Evolutionary conservation across 1,140 invertebrate species (phyloP).

Genomic region (Bombus affinis): DNA sequence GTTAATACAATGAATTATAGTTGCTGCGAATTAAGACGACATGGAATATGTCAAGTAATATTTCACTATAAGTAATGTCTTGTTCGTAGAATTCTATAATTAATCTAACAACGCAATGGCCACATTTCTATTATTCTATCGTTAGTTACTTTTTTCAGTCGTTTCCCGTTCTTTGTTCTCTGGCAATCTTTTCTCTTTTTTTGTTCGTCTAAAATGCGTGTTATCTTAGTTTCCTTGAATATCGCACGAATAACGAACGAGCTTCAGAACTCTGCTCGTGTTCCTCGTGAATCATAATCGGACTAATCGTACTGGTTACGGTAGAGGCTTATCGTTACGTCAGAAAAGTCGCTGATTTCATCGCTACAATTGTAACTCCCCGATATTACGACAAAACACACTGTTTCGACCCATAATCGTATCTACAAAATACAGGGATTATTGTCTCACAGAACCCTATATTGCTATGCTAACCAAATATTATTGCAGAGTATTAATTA

Average conservation of each 20-base stretch:
- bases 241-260: conserved; percentile 1
- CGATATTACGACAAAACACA: neutral
- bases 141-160: neutral
- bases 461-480: neutral
- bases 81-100: neutral
- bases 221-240: conserved; percentile 10
- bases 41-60: neutral
- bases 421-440: neutral
- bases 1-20: neutral
- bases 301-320: conserved; percentile 32
- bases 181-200: too few species aligned
- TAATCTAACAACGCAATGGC: neutral
- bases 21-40: neutral
- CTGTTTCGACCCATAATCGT: neutral
- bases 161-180: neutral
- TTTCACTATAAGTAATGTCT: neutral
- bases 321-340: conserved; percentile 39
- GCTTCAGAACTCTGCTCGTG: neutral
- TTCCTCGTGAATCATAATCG: conserved; percentile 44
- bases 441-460: neutral
- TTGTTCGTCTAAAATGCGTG: neutral
- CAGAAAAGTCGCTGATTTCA: conserved; percentile 49
- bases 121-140: neutral
- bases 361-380: conserved; percentile 16
- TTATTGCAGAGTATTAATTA: too few species aligned